phyloP scores from a whole-genome alignment of 2,113 vertebrate genomes.

The Ancistrus triradiatus region DNA sequence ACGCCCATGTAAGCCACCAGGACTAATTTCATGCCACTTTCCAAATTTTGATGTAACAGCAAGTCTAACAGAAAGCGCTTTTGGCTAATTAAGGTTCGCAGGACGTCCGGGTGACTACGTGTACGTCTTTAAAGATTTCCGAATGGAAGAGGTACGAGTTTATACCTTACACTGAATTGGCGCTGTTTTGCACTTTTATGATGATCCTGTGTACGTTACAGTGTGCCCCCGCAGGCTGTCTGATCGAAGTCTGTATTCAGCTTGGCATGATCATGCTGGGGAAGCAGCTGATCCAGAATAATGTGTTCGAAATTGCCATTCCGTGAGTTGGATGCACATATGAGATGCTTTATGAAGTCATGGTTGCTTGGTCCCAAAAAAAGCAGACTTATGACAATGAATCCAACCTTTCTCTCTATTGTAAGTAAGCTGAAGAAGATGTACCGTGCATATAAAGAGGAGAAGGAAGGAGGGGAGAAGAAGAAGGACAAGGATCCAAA shows the following conservation, averaged over 20 bases:
- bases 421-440: slow-evolving; percentile 94
- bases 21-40: too few species aligned
- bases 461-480: slow-evolving; percentile 60
- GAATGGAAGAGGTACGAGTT: slow-evolving; percentile 87
- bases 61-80: background rate
- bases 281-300: slow-evolving; percentile 97
- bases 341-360: too few species aligned
- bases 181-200: background rate
- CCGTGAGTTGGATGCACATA: slow-evolving; percentile 79
- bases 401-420: slow-evolving; percentile 1
- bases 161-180: background rate
- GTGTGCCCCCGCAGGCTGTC: slow-evolving; percentile 95
- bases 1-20: too few species aligned
- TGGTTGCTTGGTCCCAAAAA: too few species aligned
- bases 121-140: slow-evolving; percentile 86
- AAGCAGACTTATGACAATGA: background rate
- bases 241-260: slow-evolving; percentile 96
- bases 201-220: slow-evolving; percentile 50
- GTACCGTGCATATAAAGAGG: slow-evolving; percentile 84
- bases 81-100: slow-evolving; percentile 75
- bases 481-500: slow-evolving; percentile 64
- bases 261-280: slow-evolving; percentile 98
- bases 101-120: slow-evolving; percentile 88
- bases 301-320: slow-evolving; percentile 94
- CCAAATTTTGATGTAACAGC: background rate